A percentile compares a stretch with the other conserved stretches of the same genome.
Conservation (phyloP, 1,140 invertebrate species). For the Lucilia sericata region DNA sequence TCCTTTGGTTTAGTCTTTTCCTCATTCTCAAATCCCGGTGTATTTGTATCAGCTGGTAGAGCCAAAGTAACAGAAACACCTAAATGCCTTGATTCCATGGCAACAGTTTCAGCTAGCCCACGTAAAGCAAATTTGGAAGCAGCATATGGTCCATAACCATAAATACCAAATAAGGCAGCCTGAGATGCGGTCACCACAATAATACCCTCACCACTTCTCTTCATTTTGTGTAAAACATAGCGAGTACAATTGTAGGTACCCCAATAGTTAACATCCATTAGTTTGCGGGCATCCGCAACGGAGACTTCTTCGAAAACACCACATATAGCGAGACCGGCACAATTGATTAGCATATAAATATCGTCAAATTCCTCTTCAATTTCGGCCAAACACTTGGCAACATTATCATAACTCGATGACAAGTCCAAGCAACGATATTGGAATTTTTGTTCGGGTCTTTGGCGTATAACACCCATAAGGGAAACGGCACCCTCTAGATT, state of each 20-base stretch:
- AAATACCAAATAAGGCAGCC: slow-evolving; percentile 87
- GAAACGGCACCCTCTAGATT: slow-evolving; percentile 60
- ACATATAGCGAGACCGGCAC: slow-evolving; percentile 86
- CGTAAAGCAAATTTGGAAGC: slow-evolving; percentile 94
- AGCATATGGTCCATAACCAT: slow-evolving; percentile 91
- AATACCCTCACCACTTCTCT: slow-evolving; percentile 76
- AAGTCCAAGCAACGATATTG: slow-evolving; percentile 81
- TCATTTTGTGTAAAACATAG: slow-evolving; percentile 79
- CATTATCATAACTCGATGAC: slow-evolving; percentile 73
- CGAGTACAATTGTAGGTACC: slow-evolving; percentile 80
- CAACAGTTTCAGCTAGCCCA: slow-evolving; percentile 92
- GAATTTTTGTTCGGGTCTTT: slow-evolving; percentile 73
- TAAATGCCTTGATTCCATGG: slow-evolving; percentile 90
- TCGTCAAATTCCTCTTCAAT: slow-evolving; percentile 78
- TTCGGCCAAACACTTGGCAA: slow-evolving; percentile 73
- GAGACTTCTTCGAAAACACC: slow-evolving; percentile 86
- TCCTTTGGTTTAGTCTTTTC: slow-evolving; percentile 87
- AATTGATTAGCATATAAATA: slow-evolving; percentile 91
- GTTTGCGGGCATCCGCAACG: slow-evolving; percentile 76
- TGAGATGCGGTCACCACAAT: slow-evolving; percentile 91
- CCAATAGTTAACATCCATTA: slow-evolving; percentile 80
- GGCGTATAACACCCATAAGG: slow-evolving; percentile 58
- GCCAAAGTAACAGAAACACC: slow-evolving; percentile 88
- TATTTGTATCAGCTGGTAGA: slow-evolving; percentile 97
- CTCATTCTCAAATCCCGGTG: slow-evolving; percentile 92